Evolutionary conservation across 2,113 vertebrate genomes (phyloP).

Genomic region (Oncorhynchus gorbuscha): DNA sequence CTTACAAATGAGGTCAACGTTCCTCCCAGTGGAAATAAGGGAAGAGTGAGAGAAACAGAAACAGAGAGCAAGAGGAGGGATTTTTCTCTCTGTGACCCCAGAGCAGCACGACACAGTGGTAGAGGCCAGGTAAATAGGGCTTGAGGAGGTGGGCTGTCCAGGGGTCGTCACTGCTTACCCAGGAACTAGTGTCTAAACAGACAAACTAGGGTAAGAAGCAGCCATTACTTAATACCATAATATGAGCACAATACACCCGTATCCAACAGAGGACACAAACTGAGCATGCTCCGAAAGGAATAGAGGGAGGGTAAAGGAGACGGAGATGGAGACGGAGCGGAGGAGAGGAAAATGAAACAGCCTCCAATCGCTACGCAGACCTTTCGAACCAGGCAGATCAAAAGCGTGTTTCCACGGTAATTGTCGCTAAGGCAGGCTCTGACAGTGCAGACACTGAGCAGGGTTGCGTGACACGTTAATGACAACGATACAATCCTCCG

Average conservation of each 20-base stretch:
- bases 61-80: constrained; percentile 30
- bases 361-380: constrained; percentile 63
- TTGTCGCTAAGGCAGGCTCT: constrained; percentile 64
- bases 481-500: constrained; percentile 70
- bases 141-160: constrained; percentile 24
- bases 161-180: no score
- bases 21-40: constrained; percentile 79
- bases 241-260: not conserved
- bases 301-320: not conserved
- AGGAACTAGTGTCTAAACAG: not conserved
- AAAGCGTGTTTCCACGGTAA: constrained; percentile 65
- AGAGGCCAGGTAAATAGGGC: constrained; percentile 44
- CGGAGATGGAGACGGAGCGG: constrained; percentile 33
- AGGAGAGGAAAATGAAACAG: constrained; percentile 43
- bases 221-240: not conserved
- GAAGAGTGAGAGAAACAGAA: constrained; percentile 34
- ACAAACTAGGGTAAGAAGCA: not conserved
- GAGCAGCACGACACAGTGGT: constrained; percentile 51
- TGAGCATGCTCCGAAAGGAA: constrained; percentile 17
- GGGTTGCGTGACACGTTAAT: constrained; percentile 67
- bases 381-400: constrained; percentile 68
- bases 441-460: constrained; percentile 53
- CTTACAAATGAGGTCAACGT: constrained; percentile 84
- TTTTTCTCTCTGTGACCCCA: constrained; percentile 44
- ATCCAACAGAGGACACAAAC: not conserved